Evolutionary conservation across 2,113 vertebrate genomes (phyloP), one percentile per base, ranked within the genome.

Genomic region (Cebidichthys violaceus): DNA sequence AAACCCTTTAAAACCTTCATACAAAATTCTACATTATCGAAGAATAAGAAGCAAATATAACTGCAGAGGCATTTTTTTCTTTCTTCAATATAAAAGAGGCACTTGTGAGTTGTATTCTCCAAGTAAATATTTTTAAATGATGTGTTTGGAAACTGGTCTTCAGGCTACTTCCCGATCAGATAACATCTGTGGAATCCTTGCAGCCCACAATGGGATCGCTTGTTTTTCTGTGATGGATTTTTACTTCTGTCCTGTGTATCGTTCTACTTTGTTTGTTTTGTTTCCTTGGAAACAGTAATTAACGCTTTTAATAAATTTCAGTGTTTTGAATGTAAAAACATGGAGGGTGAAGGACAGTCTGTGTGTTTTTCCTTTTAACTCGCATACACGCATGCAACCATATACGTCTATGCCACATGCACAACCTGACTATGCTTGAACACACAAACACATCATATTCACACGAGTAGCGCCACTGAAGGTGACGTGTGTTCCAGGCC

Each of bases 401-500:
- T 37, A 54, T 9, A 35, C 24, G 37, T 24, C 15, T 33, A 8
- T 24, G 4, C 29, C 11, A 47, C 29, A 68, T 18, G 20, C 24
- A 67, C 9, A 24, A 0, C 15, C 6, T n/a, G 37, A 20, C 1
- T 3, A n/a, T 9, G 33, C 22, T 41, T 55, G 0, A 55, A 14
- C 27, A 33, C 47, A 72, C 65, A 29, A 60, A 79, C 37, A 22
- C 27, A 69, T n/a, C n/a, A 20, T 60, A 39, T 71, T 39, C 57
- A 65, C 45, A 57, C 59, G 27, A 59, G 17, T 20, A 69, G n/a
- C 77, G 10, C 10, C 33, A 22, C 35, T 41, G 39, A 10, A 90
- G 70, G 73, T 74, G 57, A 75, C 78, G 31, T 41, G 70, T 47
- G 57, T 75, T 72, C 68, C 65, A 79, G 31, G 61, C 54, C 65